Conservation (phyloP, 2,888 invertebrate species). For the Drosophila villosipedis region DNA sequence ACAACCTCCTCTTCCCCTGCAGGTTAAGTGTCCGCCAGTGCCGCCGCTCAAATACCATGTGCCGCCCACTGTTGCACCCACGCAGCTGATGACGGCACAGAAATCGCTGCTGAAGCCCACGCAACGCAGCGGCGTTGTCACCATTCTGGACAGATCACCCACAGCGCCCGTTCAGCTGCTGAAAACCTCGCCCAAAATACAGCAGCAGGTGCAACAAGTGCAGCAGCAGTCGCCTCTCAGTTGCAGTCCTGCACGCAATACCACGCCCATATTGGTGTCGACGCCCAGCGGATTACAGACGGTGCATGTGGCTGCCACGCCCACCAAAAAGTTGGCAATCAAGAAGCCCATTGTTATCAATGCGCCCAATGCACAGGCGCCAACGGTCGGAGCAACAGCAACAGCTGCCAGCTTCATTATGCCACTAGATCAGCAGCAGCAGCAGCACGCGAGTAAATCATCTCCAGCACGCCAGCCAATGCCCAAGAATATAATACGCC, state of each 20-base stretch:
- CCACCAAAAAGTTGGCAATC: constrained; percentile 75
- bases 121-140: constrained; percentile 51
- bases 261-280: constrained; percentile 83
- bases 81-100: constrained; percentile 49
- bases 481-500: constrained; percentile 77
- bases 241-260: constrained; percentile 54
- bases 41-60: constrained; percentile 82
- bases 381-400: not conserved
- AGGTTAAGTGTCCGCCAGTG: constrained; percentile 76
- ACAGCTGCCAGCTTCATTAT: constrained; percentile 47
- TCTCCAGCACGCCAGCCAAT: constrained; percentile 51
- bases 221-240: constrained; percentile 14
- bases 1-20: constrained; percentile 41
- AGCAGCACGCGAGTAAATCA: constrained; percentile 24
- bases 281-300: constrained; percentile 84
- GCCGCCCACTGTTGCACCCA: constrained; percentile 50
- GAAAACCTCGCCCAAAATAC: constrained; percentile 36
- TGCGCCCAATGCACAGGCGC: constrained; percentile 31
- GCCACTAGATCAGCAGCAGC: constrained; percentile 38
- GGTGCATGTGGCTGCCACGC: constrained; percentile 82
- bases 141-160: constrained; percentile 44
- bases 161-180: constrained; percentile 31
- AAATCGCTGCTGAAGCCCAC: constrained; percentile 76
- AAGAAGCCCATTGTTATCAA: constrained; percentile 81
- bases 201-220: constrained; percentile 17